Conservation (phyloP, 1,140 invertebrate species). For the Potamilus streckersoni region DNA sequence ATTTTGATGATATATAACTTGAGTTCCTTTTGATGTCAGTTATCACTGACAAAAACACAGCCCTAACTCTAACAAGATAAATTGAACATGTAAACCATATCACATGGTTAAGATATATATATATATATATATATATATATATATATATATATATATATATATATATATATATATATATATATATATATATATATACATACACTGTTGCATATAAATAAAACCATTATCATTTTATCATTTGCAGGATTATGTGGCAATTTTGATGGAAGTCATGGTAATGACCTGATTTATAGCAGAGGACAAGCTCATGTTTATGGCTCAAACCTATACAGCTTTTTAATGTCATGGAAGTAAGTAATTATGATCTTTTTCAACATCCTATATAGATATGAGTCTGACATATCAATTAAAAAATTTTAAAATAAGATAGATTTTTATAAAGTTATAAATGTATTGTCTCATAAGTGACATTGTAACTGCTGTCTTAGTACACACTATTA, state of each 20-base stretch:
- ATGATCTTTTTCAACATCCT: too few relatives aligned
- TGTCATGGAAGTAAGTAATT: slow-evolving; percentile 24
- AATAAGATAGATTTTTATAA: too few relatives aligned
- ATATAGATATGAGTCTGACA: too few relatives aligned
- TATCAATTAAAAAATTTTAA: too few relatives aligned
- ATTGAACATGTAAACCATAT: slow-evolving; percentile 5
- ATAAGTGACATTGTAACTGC: too few relatives aligned
- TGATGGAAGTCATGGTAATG: slow-evolving; percentile 45
- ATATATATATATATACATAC: too few relatives aligned
- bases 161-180: too few relatives aligned
- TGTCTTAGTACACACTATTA: too few relatives aligned
- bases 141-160: too few relatives aligned
- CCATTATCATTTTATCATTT: slow-evolving; percentile 2
- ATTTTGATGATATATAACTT: neutral
- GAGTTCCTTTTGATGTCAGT: neutral
- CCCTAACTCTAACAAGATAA: neutral
- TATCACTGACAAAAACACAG: neutral
- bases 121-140: too few relatives aligned
- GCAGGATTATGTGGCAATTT: slow-evolving; percentile 57
- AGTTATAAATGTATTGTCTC: too few relatives aligned
- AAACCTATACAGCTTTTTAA: slow-evolving; percentile 5
- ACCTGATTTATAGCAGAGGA: slow-evolving; percentile 12
- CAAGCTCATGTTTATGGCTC: neutral
- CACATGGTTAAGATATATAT: neutral
- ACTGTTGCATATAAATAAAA: too few relatives aligned